These are phyloP conservation scores for Aphelinus atriplicis DNA, from an alignment of 1,140 invertebrate species.

Conservation along the genomic window DNA sequence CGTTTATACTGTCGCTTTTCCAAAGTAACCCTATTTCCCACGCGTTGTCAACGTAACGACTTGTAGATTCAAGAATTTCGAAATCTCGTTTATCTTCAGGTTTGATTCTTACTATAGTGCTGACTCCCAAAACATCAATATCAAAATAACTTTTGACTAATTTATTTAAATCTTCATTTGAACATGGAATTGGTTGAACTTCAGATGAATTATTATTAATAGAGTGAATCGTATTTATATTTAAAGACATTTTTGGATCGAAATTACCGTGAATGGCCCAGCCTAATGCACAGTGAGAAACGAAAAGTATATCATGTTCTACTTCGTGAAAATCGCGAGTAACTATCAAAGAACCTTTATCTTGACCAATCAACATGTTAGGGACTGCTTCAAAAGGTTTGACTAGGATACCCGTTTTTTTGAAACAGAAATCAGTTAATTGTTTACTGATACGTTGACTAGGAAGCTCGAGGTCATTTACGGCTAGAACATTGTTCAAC, in stretches of 20 bases:
- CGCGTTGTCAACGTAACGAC: neutral
- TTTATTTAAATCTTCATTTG: neutral
- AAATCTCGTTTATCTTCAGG: neutral
- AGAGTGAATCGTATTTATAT: neutral
- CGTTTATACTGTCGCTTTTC: conserved; percentile 3
- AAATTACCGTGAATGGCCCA: conserved; percentile 5
- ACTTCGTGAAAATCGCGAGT: neutral
- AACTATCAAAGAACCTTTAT: neutral
- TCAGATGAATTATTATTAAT: neutral
- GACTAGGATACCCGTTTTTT: neutral
- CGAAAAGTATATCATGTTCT: neutral
- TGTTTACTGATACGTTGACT: neutral
- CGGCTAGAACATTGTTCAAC: neutral
- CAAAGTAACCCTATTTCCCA: conserved; percentile 40
- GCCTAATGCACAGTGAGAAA: conserved; percentile 7
- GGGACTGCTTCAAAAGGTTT: neutral
- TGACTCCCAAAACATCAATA: neutral
- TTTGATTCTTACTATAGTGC: neutral
- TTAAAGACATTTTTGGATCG: neutral
- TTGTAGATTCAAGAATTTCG: conserved; percentile 2
- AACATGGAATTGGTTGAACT: neutral
- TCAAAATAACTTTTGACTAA: conserved; percentile 13
- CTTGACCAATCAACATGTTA: conserved; percentile 1
- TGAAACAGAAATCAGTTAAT: neutral
- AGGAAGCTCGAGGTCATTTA: conserved; percentile 4